A percentile compares a stretch with the other conserved stretches of the same genome.
Conservation (phyloP, 2,797 vertebrate genomes). For the Coreius guichenoti region DNA sequence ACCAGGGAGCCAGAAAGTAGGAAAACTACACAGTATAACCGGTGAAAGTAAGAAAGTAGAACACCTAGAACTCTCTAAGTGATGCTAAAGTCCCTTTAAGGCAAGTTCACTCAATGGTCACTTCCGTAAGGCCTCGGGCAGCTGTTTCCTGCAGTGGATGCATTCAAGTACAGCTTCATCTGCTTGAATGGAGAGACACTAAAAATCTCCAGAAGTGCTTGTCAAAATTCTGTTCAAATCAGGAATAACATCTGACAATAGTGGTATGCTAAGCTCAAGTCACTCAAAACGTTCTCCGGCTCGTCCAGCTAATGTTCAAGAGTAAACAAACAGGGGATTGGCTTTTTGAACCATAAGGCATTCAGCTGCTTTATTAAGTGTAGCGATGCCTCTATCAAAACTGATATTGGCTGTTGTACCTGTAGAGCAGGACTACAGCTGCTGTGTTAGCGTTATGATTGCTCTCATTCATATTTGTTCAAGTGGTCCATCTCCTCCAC, state of each 20-base stretch:
- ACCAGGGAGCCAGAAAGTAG: not conserved
- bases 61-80: not conserved
- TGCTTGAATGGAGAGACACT: not conserved
- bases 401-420: not conserved
- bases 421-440: not conserved
- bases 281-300: not conserved
- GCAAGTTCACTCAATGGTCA: not conserved
- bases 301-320: not conserved
- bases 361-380: not conserved
- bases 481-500: not conserved
- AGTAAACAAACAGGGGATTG: not conserved
- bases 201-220: not conserved
- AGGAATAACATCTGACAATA: not conserved
- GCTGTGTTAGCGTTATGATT: not conserved
- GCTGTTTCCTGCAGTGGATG: not conserved
- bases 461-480: not conserved
- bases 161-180: not conserved
- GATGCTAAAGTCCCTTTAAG: not conserved
- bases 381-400: not conserved
- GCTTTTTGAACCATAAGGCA: not conserved
- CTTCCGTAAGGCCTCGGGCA: not conserved
- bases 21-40: not conserved
- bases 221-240: not conserved
- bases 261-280: not conserved
- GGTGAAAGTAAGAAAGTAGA: not conserved